phyloP scores from a whole-genome alignment of 2,888 invertebrate genomes.

The Napeogenes sylphis region DNA sequence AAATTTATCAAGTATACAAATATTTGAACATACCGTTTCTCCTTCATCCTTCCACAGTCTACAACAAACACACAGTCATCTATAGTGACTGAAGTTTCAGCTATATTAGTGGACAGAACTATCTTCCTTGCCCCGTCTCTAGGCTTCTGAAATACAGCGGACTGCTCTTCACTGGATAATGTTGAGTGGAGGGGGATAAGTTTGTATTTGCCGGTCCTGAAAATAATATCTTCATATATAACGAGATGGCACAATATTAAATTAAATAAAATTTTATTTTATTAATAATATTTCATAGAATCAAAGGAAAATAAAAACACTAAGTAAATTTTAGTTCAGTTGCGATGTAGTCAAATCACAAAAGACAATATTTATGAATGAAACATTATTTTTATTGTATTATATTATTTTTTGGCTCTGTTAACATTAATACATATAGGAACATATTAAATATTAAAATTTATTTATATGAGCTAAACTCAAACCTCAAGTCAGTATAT shows the following conservation, averaged over 20 bases:
- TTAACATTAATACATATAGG: no score
- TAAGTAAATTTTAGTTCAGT: no score
- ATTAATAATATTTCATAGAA: no score
- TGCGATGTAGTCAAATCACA: no score
- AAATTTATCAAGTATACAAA: not conserved
- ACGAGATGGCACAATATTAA: not conserved
- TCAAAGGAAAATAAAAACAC: no score
- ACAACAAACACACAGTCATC: constrained; percentile 97
- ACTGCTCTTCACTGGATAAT: constrained; percentile 90
- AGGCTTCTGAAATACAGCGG: constrained; percentile 83
- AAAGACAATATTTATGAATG: no score
- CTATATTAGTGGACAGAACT: constrained; percentile 93
- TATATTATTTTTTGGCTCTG: no score
- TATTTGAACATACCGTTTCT: constrained; percentile 70
- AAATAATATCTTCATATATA: constrained; percentile 25
- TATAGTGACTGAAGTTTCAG: constrained; percentile 97
- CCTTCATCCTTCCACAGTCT: constrained; percentile 95
- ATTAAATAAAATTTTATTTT: not conserved
- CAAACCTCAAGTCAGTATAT: no score
- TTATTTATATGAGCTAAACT: no score
- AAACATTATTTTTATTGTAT: no score
- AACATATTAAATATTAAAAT: no score
- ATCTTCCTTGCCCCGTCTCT: constrained; percentile 88
- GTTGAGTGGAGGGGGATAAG: constrained; percentile 92
- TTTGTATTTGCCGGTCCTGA: constrained; percentile 79